phyloP scores from a whole-genome alignment of 2,888 invertebrate species.

The Nudaria mundana region DNA sequence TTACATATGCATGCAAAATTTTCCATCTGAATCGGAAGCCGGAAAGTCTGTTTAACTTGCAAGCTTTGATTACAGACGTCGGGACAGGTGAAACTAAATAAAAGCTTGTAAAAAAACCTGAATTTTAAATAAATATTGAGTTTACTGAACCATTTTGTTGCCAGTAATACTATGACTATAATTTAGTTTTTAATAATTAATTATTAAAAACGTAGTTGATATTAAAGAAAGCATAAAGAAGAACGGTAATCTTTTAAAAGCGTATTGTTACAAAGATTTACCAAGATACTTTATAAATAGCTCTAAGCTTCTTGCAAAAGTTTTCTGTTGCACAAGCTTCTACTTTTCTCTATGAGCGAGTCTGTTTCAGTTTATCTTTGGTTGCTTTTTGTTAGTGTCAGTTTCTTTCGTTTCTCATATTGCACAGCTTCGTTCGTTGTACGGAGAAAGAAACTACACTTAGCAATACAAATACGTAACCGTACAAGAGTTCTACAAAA shows the following conservation, averaged over 20 bases:
- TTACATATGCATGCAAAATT: no score
- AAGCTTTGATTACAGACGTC: no score
- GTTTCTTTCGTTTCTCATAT: conserved; percentile 68
- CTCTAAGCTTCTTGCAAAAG: conserved; percentile 56
- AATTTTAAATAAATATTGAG: no score
- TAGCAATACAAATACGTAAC: conserved; percentile 26
- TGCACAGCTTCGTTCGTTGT: conserved; percentile 61
- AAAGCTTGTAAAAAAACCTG: no score
- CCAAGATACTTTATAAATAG: conserved; percentile 48
- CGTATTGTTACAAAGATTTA: conserved; percentile 40
- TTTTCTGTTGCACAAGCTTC: conserved; percentile 65
- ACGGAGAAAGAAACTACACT: conserved; percentile 46
- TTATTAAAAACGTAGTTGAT: no score
- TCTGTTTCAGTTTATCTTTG: conserved; percentile 76
- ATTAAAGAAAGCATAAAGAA: background rate
- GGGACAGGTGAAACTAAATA: no score
- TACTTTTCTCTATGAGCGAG: conserved; percentile 73
- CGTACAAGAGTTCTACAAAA: conserved; percentile 2
- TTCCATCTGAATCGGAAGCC: no score
- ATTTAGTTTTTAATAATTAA: no score
- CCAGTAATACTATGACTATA: no score
- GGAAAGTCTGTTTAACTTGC: no score
- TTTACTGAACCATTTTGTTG: no score
- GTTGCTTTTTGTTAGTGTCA: conserved; percentile 64
- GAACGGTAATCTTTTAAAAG: conserved; percentile 1